phyloP scores from a whole-genome alignment of 2,797 vertebrate species.

The Sebastes oblongus region DNA sequence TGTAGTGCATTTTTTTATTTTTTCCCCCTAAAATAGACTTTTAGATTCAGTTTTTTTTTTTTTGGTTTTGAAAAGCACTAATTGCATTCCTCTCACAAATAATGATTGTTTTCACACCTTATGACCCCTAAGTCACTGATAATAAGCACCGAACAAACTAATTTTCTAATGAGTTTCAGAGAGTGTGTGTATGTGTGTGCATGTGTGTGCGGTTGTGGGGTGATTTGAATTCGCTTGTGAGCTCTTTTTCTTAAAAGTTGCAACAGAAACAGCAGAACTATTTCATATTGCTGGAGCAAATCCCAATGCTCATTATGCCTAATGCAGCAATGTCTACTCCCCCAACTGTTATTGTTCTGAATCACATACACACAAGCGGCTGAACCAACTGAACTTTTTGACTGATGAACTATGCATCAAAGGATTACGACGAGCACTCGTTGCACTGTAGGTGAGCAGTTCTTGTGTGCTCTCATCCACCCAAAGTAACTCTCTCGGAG shows the following conservation, averaged over 20 bases:
- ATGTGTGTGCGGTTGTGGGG: neutral
- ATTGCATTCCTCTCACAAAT: constrained; percentile 27
- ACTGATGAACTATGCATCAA: constrained; percentile 82
- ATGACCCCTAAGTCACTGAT: constrained; percentile 42
- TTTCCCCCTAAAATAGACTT: neutral
- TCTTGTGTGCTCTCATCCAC: constrained; percentile 59
- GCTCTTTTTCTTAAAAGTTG: constrained; percentile 61
- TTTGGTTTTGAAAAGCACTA: constrained; percentile 6
- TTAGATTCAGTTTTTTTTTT: neutral
- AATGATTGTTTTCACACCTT: constrained; percentile 36
- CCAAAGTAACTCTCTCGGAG: constrained; percentile 61
- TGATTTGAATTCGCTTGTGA: constrained; percentile 40
- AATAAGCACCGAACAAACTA: constrained; percentile 31
- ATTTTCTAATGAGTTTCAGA: constrained; percentile 38
- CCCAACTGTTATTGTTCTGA: constrained; percentile 73
- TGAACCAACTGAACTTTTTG: constrained; percentile 74
- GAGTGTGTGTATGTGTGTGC: constrained; percentile 15
- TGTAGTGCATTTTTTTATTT: neutral
- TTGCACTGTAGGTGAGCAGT: constrained; percentile 75
- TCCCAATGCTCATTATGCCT: constrained; percentile 76
- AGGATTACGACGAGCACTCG: constrained; percentile 47
- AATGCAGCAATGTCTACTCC: constrained; percentile 66
- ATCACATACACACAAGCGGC: constrained; percentile 60
- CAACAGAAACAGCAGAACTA: constrained; percentile 60
- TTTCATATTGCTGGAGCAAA: constrained; percentile 59